These are phyloP conservation scores for Hirudinaria manillensis DNA, from an alignment of 2,888 invertebrate genomes.

Conservation along the genomic window DNA sequence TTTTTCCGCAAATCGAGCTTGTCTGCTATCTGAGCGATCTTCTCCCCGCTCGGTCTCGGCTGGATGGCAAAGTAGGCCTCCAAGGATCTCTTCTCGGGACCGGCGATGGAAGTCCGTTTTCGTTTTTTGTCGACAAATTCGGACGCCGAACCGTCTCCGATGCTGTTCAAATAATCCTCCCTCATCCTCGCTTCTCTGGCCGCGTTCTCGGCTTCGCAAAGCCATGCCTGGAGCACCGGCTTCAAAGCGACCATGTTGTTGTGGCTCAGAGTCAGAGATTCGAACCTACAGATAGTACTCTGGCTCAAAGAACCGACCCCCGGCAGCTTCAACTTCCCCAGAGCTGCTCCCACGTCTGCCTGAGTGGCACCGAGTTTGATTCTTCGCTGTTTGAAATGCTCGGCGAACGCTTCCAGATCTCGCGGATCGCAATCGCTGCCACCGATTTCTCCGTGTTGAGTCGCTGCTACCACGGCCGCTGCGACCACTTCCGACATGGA, in stretches of 20 bases:
- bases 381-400: constrained; percentile 94
- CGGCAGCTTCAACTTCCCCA: constrained; percentile 96
- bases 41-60: constrained; percentile 95
- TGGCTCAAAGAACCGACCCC: constrained; percentile 97
- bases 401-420: constrained; percentile 96
- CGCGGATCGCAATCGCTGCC: constrained; percentile 61
- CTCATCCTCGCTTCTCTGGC: constrained; percentile 45
- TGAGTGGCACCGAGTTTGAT: constrained; percentile 98
- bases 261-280: constrained; percentile 95
- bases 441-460: constrained; percentile 41
- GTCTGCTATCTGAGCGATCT: constrained; percentile 98
- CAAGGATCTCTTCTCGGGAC: constrained; percentile 88
- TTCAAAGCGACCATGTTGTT: constrained; percentile 99
- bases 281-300: constrained; percentile 97
- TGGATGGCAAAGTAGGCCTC: constrained; percentile 98
- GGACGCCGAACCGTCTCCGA: constrained; percentile 16
- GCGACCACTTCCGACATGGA: constrained; percentile 21
- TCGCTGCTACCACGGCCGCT: constrained; percentile 47
- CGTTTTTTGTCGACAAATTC: constrained; percentile 75
- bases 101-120: constrained; percentile 96
- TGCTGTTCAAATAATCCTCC: constrained; percentile 48
- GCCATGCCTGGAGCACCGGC: constrained; percentile 95
- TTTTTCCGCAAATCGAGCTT: constrained; percentile 99
- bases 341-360: constrained; percentile 92
- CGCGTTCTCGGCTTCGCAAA: constrained; percentile 76